Base-by-base conservation (phyloP, 1,140 invertebrate species). In the Drosophila parabipectinata region DNA sequence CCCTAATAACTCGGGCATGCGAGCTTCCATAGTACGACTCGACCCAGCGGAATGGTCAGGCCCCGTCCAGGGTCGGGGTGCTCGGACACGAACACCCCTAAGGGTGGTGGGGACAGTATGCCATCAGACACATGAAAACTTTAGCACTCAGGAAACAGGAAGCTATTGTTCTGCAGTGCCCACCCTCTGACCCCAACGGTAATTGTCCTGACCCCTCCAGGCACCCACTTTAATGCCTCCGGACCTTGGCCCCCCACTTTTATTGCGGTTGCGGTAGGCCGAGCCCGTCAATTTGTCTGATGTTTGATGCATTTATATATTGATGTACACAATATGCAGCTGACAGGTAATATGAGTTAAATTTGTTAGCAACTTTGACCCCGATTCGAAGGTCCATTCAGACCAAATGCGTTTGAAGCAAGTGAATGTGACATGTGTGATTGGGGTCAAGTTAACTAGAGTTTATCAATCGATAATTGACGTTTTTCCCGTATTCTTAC, bases 91-190 rank as follows among this genome's bases (percentile, higher is more conserved):
- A 28, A 24, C 24, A 41, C 18, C 26, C 26, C 28, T 14, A 9
- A 26, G 12, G 48, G 45, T 59, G 59, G 41, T 18, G 3, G 6
- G 14, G 14, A 12, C 50, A 47, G 12, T 12, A 37, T 37, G 41
- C 41, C 41, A 44, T 50, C 63, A 76, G 72, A 68, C 73, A 76
- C 58, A 77, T 71, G 75, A 77, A 77, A 77, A 77, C 57, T 77
- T 77, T 77, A 77, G 75, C 64, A 77, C 73, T 77, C 73, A 77
- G 73, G 73, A 71, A 77, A 64, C 75, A 77, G 75, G 74, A 77
- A 77, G 77, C 75, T 77, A 77, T 77, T 77, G 75, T 77, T 77
- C 55, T 77, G 75, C 66, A 66, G 75, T 71, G 57, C 18, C 64
- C 60, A 47, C 64, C 67, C 71, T 32, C 41, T 74, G 69, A 55